These are phyloP conservation scores for Byasa hedistus DNA, from an alignment of 2,888 invertebrate genomes.

Conservation along the genomic window DNA sequence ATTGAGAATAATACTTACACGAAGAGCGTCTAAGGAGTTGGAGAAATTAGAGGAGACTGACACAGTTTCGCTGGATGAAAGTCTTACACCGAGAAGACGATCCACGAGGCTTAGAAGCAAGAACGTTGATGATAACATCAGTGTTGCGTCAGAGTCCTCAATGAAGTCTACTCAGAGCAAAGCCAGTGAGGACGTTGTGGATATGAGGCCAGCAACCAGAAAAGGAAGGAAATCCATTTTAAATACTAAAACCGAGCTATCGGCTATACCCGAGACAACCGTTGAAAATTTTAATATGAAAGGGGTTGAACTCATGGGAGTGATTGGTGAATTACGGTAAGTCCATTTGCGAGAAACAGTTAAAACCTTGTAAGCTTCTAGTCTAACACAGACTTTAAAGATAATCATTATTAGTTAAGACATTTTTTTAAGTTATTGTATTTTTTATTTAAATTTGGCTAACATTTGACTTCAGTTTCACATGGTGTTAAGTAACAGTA, in stretches of 20 bases:
- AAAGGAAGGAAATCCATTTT: conserved; percentile 60
- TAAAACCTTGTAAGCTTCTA: too few relatives aligned
- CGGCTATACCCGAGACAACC: conserved; percentile 69
- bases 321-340: conserved; percentile 8
- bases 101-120: conserved; percentile 48
- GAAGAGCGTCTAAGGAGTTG: conserved; percentile 64
- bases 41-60: conserved; percentile 54
- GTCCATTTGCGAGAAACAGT: background rate
- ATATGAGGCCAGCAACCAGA: conserved; percentile 42
- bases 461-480: too few relatives aligned
- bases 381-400: too few relatives aligned
- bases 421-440: too few relatives aligned
- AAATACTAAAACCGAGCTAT: conserved; percentile 60
- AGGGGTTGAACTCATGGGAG: background rate
- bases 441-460: too few relatives aligned
- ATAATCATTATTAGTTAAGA: too few relatives aligned
- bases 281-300: conserved; percentile 46
- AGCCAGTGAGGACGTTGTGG: conserved; percentile 48
- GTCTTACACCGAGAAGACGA: conserved; percentile 55
- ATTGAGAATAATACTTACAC: conserved; percentile 61
- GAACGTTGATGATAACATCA: conserved; percentile 60
- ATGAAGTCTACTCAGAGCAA: conserved; percentile 50
- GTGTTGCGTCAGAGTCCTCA: conserved; percentile 59
- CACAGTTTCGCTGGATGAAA: conserved; percentile 44
- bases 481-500: too few relatives aligned